Evolutionary conservation across 2,888 invertebrate species (phyloP).

Genomic region (Sceliomorpha sp.): DNA sequence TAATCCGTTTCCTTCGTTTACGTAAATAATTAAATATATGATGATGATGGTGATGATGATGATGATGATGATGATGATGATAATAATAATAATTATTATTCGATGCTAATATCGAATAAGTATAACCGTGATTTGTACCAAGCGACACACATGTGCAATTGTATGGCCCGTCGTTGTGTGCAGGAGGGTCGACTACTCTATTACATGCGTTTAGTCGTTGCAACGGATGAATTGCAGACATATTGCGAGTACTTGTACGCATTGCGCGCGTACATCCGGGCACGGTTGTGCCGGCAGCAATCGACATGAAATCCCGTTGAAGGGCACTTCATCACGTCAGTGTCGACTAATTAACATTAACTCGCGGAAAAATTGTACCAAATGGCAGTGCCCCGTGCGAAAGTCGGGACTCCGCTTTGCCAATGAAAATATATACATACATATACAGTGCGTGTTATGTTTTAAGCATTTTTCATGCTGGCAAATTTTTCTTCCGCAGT

Average conservation of each 20-base stretch:
- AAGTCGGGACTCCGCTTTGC: constrained; percentile 24
- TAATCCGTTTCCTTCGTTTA: no score
- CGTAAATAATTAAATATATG: no score
- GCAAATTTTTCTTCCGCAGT: no score
- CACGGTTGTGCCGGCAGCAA: constrained; percentile 65
- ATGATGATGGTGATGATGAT: no score
- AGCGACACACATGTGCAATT: constrained; percentile 50
- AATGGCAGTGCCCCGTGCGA: constrained; percentile 53
- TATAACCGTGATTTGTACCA: constrained; percentile 17
- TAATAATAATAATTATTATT: background rate
- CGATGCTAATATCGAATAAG: background rate
- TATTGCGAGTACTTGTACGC: constrained; percentile 57
- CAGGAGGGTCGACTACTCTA: constrained; percentile 42
- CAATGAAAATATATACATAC: constrained; percentile 9
- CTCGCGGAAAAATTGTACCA: constrained; percentile 75
- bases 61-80: no score
- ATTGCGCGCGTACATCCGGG: constrained; percentile 58
- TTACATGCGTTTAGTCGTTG: constrained; percentile 55
- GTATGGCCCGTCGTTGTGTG: constrained; percentile 27
- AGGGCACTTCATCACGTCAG: constrained; percentile 73
- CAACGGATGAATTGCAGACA: constrained; percentile 58
- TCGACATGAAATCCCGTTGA: constrained; percentile 71
- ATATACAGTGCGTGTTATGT: constrained; percentile 16
- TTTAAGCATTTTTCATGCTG: constrained; percentile 30
- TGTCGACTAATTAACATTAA: constrained; percentile 78